These are phyloP conservation scores for Dendrolimus kikuchii DNA, from an alignment of 1,140 invertebrate species.

Conservation along the genomic window DNA sequence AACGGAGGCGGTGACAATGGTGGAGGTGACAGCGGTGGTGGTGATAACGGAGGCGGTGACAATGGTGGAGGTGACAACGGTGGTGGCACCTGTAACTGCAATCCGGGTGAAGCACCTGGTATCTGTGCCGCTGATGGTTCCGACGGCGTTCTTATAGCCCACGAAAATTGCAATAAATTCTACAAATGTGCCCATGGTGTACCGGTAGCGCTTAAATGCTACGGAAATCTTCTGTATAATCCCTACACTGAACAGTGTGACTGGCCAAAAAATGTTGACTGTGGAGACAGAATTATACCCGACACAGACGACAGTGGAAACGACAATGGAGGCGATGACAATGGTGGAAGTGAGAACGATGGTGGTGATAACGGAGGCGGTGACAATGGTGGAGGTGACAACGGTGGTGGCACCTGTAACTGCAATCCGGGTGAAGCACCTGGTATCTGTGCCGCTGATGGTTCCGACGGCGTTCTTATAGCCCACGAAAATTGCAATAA, in stretches of 20 bases:
- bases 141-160: conserved; percentile 25
- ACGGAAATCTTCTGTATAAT: not conserved
- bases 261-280: not conserved
- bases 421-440: too few relatives aligned
- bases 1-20: not conserved
- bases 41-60: conserved; percentile 3
- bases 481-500: too few relatives aligned
- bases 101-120: conserved; percentile 10
- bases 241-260: not conserved
- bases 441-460: too few relatives aligned
- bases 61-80: conserved; percentile 1
- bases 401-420: too few relatives aligned
- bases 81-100: conserved; percentile 5
- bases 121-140: conserved; percentile 23
- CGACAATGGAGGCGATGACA: conserved; percentile 1
- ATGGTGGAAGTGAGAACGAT: conserved; percentile 3
- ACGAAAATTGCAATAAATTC: conserved; percentile 34
- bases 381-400: conserved; percentile 1
- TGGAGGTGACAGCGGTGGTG: conserved; percentile 2
- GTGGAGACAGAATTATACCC: not conserved
- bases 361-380: conserved; percentile 4
- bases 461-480: too few relatives aligned
- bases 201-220: not conserved
- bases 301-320: not conserved
- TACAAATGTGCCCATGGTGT: conserved; percentile 7